A percentile compares a stretch with the other conserved stretches of the same genome.
phyloP scores from a whole-genome alignment of 2,797 vertebrate species.

The Enteromius argenteus region DNA sequence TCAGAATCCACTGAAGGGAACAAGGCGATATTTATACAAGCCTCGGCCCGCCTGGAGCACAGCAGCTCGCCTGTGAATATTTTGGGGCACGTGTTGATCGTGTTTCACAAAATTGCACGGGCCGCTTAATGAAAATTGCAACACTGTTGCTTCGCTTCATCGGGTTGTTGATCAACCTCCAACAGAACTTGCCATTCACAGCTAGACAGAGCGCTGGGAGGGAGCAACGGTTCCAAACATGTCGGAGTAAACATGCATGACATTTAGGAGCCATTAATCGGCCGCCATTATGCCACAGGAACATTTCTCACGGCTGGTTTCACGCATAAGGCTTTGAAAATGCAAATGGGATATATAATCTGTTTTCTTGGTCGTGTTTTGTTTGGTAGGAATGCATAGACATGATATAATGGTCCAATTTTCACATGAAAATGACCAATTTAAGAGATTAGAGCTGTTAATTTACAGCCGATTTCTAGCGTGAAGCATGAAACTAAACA shows the following conservation, averaged over 20 bases:
- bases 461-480: conserved; percentile 73
- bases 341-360: conserved; percentile 70
- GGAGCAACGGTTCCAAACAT: conserved; percentile 34
- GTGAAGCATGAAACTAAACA: conserved; percentile 81
- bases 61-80: conserved; percentile 42
- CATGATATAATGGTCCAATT: conserved; percentile 70
- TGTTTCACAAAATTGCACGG: conserved; percentile 52
- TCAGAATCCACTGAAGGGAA: conserved; percentile 48
- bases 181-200: conserved; percentile 44
- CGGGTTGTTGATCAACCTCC: conserved; percentile 52
- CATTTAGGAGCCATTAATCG: conserved; percentile 67
- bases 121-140: conserved; percentile 58
- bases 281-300: conserved; percentile 71
- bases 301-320: conserved; percentile 72
- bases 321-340: conserved; percentile 72
- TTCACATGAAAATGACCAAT: conserved; percentile 80
- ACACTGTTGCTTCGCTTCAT: conserved; percentile 53
- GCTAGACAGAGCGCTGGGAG: conserved; percentile 24
- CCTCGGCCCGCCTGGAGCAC: conserved; percentile 33
- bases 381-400: conserved; percentile 57
- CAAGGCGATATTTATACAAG: conserved; percentile 53
- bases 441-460: conserved; percentile 77
- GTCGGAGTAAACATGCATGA: conserved; percentile 66
- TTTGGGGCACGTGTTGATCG: conserved; percentile 36
- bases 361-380: conserved; percentile 36